Evolutionary conservation across 2,113 vertebrate species (phyloP).

Genomic region (Falcunculus frontatus): DNA sequence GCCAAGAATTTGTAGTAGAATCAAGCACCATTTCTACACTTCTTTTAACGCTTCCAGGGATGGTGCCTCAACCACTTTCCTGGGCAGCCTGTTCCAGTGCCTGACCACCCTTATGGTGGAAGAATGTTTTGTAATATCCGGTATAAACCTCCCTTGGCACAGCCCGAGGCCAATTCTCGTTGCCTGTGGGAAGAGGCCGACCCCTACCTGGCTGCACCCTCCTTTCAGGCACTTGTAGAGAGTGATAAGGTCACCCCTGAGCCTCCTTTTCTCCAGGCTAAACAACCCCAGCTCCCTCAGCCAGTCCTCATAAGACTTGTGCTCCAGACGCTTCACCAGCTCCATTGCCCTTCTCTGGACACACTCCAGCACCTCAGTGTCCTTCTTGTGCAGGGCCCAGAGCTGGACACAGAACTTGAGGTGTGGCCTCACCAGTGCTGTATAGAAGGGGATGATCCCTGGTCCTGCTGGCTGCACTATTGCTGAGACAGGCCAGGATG

Average conservation of each 20-base stretch:
- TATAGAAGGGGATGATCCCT: not conserved
- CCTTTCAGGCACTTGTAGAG: not conserved
- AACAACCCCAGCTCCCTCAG: not conserved
- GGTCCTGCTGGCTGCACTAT: not conserved
- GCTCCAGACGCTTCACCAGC: not conserved
- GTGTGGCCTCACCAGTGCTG: not conserved
- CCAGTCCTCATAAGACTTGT: accelerated
- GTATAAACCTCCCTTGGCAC: not conserved
- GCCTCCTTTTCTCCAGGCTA: not conserved
- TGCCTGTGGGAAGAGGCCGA: not conserved
- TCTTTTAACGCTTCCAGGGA: not conserved
- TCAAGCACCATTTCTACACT: not conserved
- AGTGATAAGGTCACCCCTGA: not conserved
- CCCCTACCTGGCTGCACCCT: accelerated
- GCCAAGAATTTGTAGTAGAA: not conserved
- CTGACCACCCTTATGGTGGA: not conserved
- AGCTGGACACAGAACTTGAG: not conserved
- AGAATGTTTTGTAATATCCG: not conserved
- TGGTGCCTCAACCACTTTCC: not conserved
- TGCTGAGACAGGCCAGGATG: not conserved
- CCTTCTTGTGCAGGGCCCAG: not conserved
- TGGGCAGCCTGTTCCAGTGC: not conserved
- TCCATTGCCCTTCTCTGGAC: not conserved
- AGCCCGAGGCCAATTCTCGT: not conserved
- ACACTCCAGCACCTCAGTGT: accelerated